Evolutionary conservation across 1,140 invertebrate species (phyloP).

Genomic region (Araneus ventricosus): DNA sequence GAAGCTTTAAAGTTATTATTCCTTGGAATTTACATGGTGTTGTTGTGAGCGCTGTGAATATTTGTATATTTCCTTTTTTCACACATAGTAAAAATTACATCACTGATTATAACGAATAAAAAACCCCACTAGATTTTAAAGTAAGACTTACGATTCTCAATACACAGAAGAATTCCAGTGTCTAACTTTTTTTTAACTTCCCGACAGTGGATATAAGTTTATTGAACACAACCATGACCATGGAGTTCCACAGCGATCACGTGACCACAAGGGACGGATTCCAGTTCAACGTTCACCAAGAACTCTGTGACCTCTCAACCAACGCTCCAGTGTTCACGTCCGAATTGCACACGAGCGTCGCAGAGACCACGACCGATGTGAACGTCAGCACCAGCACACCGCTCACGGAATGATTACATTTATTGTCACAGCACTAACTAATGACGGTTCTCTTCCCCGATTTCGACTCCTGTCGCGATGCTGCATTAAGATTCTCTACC

Average conservation of each 20-base stretch:
- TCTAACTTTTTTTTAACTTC: neutral
- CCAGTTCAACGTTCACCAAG: constrained; percentile 74
- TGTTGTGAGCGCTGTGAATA: no score
- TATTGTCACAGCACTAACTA: no score
- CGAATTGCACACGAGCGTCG: neutral
- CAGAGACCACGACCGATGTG: constrained; percentile 10
- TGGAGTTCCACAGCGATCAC: constrained; percentile 75
- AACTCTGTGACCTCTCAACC: constrained; percentile 59
- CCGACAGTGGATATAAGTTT: constrained; percentile 65
- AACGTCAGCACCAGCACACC: constrained; percentile 42
- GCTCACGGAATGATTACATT: neutral
- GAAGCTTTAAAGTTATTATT: no score
- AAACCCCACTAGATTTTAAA: neutral
- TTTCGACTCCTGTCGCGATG: no score
- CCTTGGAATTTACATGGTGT: no score
- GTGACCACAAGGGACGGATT: constrained; percentile 75
- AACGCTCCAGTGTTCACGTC: constrained; percentile 21
- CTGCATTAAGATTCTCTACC: no score
- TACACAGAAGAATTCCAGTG: neutral
- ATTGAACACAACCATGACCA: constrained; percentile 30
- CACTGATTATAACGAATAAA: no score
- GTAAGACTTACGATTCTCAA: neutral
- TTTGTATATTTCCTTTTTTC: neutral
- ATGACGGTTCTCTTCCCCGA: no score
- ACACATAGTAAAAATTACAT: no score